Conservation (phyloP, 2,113 vertebrate genomes). For the Chlorocebus sabaeus region DNA sequence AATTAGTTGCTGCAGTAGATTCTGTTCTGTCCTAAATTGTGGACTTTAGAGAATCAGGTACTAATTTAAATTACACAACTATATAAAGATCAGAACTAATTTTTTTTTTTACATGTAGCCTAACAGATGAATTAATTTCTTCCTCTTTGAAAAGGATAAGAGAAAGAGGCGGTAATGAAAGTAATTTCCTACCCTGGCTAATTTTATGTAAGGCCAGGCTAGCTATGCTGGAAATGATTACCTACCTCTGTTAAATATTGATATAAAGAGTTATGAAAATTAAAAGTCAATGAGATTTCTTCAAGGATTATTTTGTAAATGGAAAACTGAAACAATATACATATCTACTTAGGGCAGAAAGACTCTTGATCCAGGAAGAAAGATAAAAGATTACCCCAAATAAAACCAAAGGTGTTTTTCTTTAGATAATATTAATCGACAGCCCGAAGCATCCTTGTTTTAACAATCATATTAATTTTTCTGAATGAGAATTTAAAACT, state of each 20-base stretch:
- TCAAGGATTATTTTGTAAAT: constrained; percentile 55
- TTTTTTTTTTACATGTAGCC: constrained; percentile 78
- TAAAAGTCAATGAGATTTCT: constrained; percentile 60
- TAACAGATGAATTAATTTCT: constrained; percentile 82
- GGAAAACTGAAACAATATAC: constrained; percentile 36
- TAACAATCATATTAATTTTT: not conserved
- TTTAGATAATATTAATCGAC: not conserved
- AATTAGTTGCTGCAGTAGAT: constrained; percentile 88
- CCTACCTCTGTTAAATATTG: constrained; percentile 69
- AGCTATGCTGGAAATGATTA: constrained; percentile 63
- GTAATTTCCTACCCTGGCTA: constrained; percentile 63
- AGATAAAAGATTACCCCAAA: constrained; percentile 33
- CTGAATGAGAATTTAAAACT: constrained; percentile 18
- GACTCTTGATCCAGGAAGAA: constrained; percentile 37
- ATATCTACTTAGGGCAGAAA: not conserved
- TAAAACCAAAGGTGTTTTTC: not conserved
- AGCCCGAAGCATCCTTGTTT: not conserved
- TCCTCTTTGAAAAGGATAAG: constrained; percentile 76
- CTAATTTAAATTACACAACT: constrained; percentile 87
- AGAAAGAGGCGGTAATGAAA: constrained; percentile 75
- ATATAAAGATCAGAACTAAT: constrained; percentile 84
- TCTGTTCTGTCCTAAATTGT: constrained; percentile 86
- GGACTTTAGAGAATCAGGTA: constrained; percentile 87
- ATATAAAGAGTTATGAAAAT: constrained; percentile 69
- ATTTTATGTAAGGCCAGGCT: constrained; percentile 65